These are phyloP conservation scores for Cataglyphis albicans DNA, from an alignment of 2,888 invertebrate species.

Conservation along the genomic window DNA sequence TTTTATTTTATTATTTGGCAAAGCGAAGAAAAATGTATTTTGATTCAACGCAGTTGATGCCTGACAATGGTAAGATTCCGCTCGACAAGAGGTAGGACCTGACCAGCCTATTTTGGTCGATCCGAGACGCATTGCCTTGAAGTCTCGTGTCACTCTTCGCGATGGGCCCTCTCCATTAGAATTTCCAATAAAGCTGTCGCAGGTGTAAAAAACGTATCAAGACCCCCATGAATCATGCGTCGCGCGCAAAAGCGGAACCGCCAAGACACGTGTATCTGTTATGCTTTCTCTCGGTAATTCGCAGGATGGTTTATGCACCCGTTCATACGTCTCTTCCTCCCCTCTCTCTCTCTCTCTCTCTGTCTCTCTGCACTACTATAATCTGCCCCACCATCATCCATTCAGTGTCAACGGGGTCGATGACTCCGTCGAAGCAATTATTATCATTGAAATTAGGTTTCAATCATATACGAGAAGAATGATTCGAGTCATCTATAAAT, in stretches of 20 bases:
- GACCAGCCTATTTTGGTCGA: slow-evolving; percentile 75
- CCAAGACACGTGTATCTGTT: slow-evolving; percentile 83
- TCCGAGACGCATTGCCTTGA: slow-evolving; percentile 72
- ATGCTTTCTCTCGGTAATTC: slow-evolving; percentile 68
- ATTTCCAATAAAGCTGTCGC: slow-evolving; percentile 85
- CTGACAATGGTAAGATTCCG: slow-evolving; percentile 18
- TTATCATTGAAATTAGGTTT: slow-evolving; percentile 56
- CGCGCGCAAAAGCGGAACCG: slow-evolving; percentile 80
- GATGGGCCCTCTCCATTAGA: slow-evolving; percentile 80
- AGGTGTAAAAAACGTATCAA: slow-evolving; percentile 84
- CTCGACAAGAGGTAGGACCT: slow-evolving; percentile 74
- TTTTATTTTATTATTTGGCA: background rate
- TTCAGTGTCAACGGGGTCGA: slow-evolving; percentile 39
- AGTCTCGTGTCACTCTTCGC: slow-evolving; percentile 80
- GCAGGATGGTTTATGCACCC: slow-evolving; percentile 71
- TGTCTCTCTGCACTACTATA: slow-evolving; percentile 48
- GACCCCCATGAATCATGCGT: slow-evolving; percentile 85
- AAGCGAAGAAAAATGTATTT: slow-evolving; percentile 51
- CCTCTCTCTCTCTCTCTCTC: slow-evolving; percentile 33
- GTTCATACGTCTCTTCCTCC: slow-evolving; percentile 54
- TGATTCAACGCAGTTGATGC: slow-evolving; percentile 61
- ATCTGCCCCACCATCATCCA: slow-evolving; percentile 45
- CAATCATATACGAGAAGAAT: slow-evolving; percentile 56
- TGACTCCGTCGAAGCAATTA: slow-evolving; percentile 58
- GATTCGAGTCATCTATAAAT: slow-evolving; percentile 20